phyloP scores from a whole-genome alignment of 2,797 vertebrate species.

The Enteromius mattozi region DNA sequence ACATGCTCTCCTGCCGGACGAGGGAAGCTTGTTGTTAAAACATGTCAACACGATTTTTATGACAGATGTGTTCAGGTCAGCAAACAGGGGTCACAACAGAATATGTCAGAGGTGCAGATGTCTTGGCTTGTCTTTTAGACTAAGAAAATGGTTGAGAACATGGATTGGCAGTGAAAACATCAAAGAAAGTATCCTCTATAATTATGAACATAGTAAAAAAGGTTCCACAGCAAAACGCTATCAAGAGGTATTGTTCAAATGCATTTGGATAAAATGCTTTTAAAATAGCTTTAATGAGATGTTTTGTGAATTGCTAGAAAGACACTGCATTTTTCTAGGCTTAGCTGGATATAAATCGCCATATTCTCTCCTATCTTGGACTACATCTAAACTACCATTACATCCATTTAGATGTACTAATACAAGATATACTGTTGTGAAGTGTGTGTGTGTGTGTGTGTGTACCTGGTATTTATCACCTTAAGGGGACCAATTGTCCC shows the following conservation, averaged over 20 bases:
- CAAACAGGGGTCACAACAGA: conserved; percentile 37
- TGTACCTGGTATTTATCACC: no score
- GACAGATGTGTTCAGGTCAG: conserved; percentile 38
- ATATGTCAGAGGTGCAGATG: conserved; percentile 21
- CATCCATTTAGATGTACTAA: not conserved
- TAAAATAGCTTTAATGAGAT: not conserved
- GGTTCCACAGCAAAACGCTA: not conserved
- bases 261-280: not conserved
- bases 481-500: no score
- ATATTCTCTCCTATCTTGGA: not conserved
- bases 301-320: not conserved
- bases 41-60: conserved; percentile 54
- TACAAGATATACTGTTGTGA: no score
- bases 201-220: not conserved
- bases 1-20: conserved; percentile 50
- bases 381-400: conserved; percentile 4
- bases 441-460: no score
- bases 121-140: conserved; percentile 30
- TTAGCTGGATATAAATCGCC: not conserved
- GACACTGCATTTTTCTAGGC: conserved; percentile 14
- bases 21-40: conserved; percentile 61
- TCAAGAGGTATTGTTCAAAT: not conserved
- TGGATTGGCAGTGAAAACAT: not conserved
- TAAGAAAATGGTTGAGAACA: conserved; percentile 3
- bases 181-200: not conserved